Conservation (phyloP, 2,888 invertebrate species). For the Aleiodes testaceus region DNA sequence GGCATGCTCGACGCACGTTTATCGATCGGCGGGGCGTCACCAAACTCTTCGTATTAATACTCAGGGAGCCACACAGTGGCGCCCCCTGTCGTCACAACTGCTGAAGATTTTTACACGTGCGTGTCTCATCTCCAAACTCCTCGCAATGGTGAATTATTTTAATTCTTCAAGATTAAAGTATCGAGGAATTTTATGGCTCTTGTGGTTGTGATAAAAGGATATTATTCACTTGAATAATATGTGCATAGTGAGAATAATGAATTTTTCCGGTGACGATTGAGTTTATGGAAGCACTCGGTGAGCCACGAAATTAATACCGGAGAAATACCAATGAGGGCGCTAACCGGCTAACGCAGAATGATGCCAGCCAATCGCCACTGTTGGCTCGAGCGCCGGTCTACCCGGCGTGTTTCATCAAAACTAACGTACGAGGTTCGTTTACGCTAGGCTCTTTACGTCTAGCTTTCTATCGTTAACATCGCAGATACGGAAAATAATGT, state of each 20-base stretch:
- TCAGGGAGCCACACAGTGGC: slow-evolving; percentile 65
- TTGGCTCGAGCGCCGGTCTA: slow-evolving; percentile 57
- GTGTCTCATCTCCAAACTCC: not conserved
- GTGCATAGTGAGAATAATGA: not conserved
- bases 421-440: slow-evolving; percentile 32
- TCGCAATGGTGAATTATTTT: slow-evolving; percentile 37
- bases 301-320: slow-evolving; percentile 25
- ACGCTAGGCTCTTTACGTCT: slow-evolving; percentile 23
- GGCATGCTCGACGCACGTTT: slow-evolving; percentile 59
- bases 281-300: slow-evolving; percentile 26
- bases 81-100: slow-evolving; percentile 58
- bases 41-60: slow-evolving; percentile 44
- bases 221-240: not conserved
- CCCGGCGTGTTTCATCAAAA: slow-evolving; percentile 58
- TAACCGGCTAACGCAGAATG: slow-evolving; percentile 58
- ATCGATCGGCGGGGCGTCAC: slow-evolving; percentile 68
- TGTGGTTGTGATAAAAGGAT: no score
- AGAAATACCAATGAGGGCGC: slow-evolving; percentile 50
- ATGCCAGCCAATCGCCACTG: slow-evolving; percentile 49
- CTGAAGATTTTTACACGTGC: slow-evolving; percentile 12
- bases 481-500: slow-evolving; percentile 5
- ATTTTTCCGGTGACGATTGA: slow-evolving; percentile 6
- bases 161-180: no score
- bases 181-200: not conserved
- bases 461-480: slow-evolving; percentile 20